Evolutionary conservation across 2,888 invertebrate species (phyloP).

Genomic region (Agriopis leucophaearia): DNA sequence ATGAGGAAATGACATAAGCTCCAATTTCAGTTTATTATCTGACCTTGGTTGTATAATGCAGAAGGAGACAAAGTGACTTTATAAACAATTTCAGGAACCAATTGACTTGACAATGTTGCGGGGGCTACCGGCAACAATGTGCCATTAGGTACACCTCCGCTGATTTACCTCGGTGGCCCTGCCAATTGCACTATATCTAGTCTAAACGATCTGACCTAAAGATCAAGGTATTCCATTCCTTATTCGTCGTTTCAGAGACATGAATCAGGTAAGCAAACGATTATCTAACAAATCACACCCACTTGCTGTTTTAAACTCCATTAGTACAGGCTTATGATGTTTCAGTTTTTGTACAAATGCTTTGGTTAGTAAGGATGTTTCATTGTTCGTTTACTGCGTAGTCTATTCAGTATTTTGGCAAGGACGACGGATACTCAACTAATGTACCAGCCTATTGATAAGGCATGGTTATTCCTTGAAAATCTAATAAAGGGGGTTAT

Average conservation of each 20-base stretch:
- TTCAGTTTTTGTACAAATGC: slow-evolving; percentile 21
- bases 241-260: slow-evolving; percentile 27
- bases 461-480: slow-evolving; percentile 7
- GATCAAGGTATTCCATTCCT: slow-evolving; percentile 57
- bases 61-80: slow-evolving; percentile 39
- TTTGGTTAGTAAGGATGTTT: slow-evolving; percentile 22
- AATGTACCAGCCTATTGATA: slow-evolving; percentile 18
- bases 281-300: slow-evolving; percentile 29
- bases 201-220: slow-evolving; percentile 72
- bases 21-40: slow-evolving; percentile 48
- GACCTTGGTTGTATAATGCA: slow-evolving; percentile 52
- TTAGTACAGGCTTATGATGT: slow-evolving; percentile 20
- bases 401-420: slow-evolving; percentile 47
- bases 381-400: slow-evolving; percentile 55
- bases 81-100: slow-evolving; percentile 57
- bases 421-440: slow-evolving; percentile 46
- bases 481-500: slow-evolving; percentile 12
- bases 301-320: slow-evolving; percentile 11
- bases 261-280: slow-evolving; percentile 17
- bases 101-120: slow-evolving; percentile 57
- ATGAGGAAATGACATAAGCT: slow-evolving; percentile 60
- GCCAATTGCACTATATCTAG: slow-evolving; percentile 54
- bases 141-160: slow-evolving; percentile 70
- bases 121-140: slow-evolving; percentile 65
- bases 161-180: slow-evolving; percentile 61